A percentile compares a stretch with the other conserved stretches of the same genome.
Conservation (phyloP, 1,140 invertebrate species). For the Lucilia cuprina region DNA sequence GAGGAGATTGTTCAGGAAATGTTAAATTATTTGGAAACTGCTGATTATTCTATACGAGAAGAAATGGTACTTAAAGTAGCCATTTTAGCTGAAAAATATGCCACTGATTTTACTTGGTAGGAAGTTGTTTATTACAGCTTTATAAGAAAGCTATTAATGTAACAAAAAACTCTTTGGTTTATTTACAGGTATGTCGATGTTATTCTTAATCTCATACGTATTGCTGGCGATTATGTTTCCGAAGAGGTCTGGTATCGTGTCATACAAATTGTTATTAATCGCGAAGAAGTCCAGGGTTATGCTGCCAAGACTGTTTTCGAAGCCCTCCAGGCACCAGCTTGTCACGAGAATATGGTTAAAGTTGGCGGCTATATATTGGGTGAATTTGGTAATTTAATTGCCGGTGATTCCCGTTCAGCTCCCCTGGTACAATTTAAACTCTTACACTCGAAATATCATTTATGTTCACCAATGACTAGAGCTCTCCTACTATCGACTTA, state of each 20-base stretch:
- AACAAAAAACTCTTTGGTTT: neutral
- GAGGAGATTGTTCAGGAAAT: slow-evolving; percentile 99
- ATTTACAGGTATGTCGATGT: slow-evolving; percentile 85
- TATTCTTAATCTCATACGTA: slow-evolving; percentile 98
- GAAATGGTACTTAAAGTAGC: slow-evolving; percentile 99
- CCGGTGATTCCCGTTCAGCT: slow-evolving; percentile 96
- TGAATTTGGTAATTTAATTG: slow-evolving; percentile 99
- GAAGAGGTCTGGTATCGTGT: slow-evolving; percentile 99
- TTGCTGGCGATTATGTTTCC: slow-evolving; percentile 99
- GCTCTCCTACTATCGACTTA: slow-evolving; percentile 97
- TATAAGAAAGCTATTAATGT: neutral
- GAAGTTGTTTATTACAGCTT: neutral
- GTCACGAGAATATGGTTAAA: slow-evolving; percentile 99
- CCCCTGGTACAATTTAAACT: slow-evolving; percentile 96
- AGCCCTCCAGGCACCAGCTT: slow-evolving; percentile 96
- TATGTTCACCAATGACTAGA: slow-evolving; percentile 95
- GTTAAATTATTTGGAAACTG: slow-evolving; percentile 98
- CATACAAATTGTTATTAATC: slow-evolving; percentile 99
- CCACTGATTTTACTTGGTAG: slow-evolving; percentile 97
- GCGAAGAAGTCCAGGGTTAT: slow-evolving; percentile 99
- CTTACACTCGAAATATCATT: slow-evolving; percentile 97
- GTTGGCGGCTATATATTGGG: slow-evolving; percentile 99
- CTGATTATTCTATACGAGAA: slow-evolving; percentile 99
- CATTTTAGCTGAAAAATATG: slow-evolving; percentile 99
- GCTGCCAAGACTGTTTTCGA: slow-evolving; percentile 99